These are phyloP conservation scores for Glomeris maerens DNA, from an alignment of 1,140 invertebrate genomes.

Conservation along the genomic window DNA sequence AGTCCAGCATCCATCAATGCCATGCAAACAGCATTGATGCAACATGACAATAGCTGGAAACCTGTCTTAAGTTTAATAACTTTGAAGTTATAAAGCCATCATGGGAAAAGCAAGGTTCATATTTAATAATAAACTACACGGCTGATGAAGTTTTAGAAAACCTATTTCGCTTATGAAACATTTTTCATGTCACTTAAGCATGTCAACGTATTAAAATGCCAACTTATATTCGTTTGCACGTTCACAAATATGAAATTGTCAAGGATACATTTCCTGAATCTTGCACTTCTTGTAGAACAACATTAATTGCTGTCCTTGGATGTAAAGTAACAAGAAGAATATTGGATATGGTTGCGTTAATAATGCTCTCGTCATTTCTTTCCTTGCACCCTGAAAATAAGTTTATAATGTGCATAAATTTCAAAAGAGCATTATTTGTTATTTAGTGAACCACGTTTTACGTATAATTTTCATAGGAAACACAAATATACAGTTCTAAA, in stretches of 20 bases:
- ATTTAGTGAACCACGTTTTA: background rate
- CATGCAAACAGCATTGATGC: slow-evolving; percentile 64
- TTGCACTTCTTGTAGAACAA: slow-evolving; percentile 75
- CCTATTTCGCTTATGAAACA: too few species aligned
- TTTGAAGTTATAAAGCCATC: slow-evolving; percentile 5
- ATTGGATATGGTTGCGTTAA: slow-evolving; percentile 58
- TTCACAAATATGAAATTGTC: too few species aligned
- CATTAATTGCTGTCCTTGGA: slow-evolving; percentile 56
- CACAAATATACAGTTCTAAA: background rate
- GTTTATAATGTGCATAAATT: slow-evolving; percentile 13
- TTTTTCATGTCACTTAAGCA: too few species aligned
- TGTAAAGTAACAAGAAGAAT: slow-evolving; percentile 51
- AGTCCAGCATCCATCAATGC: slow-evolving; percentile 65
- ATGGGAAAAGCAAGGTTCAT: too few species aligned
- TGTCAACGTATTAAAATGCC: too few species aligned
- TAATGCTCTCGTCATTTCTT: slow-evolving; percentile 54
- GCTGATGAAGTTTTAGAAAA: too few species aligned
- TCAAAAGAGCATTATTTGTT: background rate
- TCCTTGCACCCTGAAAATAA: slow-evolving; percentile 43
- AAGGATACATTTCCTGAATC: slow-evolving; percentile 55
- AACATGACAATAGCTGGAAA: slow-evolving; percentile 53
- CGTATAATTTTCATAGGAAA: background rate
- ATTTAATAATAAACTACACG: too few species aligned
- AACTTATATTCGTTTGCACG: too few species aligned
- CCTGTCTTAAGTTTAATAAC: slow-evolving; percentile 4